phyloP scores from a whole-genome alignment of 2,797 vertebrate genomes.

The Propithecus perrieri region DNA sequence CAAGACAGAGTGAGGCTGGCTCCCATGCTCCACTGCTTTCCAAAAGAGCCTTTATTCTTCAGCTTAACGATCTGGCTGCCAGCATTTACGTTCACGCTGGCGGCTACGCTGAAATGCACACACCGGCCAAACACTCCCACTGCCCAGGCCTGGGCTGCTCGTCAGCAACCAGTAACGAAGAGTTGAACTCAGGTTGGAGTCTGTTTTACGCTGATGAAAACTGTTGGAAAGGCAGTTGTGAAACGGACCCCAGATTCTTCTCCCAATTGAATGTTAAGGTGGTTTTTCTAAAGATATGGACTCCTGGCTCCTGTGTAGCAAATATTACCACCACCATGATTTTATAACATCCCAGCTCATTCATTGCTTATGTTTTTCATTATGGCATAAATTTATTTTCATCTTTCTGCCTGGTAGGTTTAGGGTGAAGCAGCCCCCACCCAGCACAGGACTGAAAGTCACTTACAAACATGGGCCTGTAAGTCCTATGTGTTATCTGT shows the following conservation, averaged over 20 bases:
- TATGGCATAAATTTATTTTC: conserved; percentile 13
- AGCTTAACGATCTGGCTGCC: conserved; percentile 13
- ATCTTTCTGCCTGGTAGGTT: conserved; percentile 86
- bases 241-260: background rate
- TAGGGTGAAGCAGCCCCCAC: conserved; percentile 91
- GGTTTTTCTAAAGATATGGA: background rate
- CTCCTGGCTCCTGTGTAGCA: background rate
- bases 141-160: background rate
- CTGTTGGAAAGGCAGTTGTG: background rate
- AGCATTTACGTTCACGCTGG: background rate
- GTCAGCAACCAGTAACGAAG: background rate
- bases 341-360: background rate
- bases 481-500: conserved; percentile 74
- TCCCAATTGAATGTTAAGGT: background rate
- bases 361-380: background rate
- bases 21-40: conserved; percentile 28
- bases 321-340: background rate
- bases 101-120: background rate
- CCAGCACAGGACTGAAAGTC: conserved; percentile 89
- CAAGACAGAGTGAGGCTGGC: background rate
- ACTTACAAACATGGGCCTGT: conserved; percentile 91
- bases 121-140: background rate
- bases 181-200: background rate
- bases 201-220: conserved; percentile 3
- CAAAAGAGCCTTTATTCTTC: conserved; percentile 51